A percentile compares a stretch with the other conserved stretches of the same genome.
Evolutionary conservation across 2,797 vertebrate species (phyloP).

Genomic region (Brachyalestes nurse): DNA sequence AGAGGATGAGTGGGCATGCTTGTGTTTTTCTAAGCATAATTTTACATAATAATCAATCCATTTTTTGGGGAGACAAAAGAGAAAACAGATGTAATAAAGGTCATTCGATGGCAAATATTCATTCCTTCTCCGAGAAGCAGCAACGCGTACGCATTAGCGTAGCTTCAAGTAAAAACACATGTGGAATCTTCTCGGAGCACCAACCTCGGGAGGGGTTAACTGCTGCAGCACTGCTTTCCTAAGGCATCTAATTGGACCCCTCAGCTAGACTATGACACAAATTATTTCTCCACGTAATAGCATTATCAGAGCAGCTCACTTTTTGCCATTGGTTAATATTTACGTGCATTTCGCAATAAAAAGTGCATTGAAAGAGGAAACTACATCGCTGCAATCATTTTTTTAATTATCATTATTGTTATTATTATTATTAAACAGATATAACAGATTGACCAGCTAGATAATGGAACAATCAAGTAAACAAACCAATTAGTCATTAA

Average conservation of each 20-base stretch:
- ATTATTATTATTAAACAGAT: neutral
- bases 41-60: constrained; percentile 83
- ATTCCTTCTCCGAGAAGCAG: constrained; percentile 70
- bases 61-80: constrained; percentile 70
- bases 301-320: neutral
- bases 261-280: constrained; percentile 13
- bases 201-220: constrained; percentile 35
- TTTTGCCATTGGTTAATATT: neutral
- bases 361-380: neutral
- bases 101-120: constrained; percentile 78
- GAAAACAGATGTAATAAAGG: constrained; percentile 86
- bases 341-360: neutral
- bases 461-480: neutral
- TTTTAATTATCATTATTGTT: too few relatives aligned
- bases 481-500: neutral
- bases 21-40: constrained; percentile 86
- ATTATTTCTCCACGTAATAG: constrained; percentile 4
- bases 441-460: neutral
- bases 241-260: constrained; percentile 11
- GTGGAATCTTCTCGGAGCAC: constrained; percentile 58
- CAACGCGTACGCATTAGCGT: constrained; percentile 80
- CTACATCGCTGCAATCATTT: too few relatives aligned
- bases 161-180: constrained; percentile 76
- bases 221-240: constrained; percentile 16
- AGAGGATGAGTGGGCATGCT: constrained; percentile 71